Evolutionary conservation across 2,797 vertebrate species (phyloP), one percentile per base, ranked within the genome.

Genomic region (Lacerta viridis): DNA sequence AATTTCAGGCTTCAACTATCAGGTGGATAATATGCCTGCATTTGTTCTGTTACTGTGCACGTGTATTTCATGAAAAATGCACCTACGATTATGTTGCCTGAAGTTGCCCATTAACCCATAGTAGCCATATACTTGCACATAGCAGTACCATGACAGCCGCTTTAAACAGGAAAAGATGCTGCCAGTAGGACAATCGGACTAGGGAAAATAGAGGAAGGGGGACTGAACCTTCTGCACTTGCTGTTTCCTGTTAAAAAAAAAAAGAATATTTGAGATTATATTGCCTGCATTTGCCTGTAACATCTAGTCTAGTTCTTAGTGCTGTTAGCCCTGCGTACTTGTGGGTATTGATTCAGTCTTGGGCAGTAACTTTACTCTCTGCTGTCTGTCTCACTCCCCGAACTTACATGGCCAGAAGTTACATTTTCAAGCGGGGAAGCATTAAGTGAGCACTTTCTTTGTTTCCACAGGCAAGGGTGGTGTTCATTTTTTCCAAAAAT

Each of bases 401-500:
- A 20, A 29, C 78, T 15, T 33, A 59, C n/a, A 61, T 20, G 36
- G 72, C 25, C 1, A 64, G 36, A 43, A 33, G 46, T 33, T 15
- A 55, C 29, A 18, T 79, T 75, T 5, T 84, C 59, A 59, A 23
- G 5, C 23, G 61, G 17, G 33, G 11, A 59, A 55, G 29, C 46
- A 79, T 79, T n/a, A 33, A 79, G 77, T 79, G 15, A n/a, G 46
- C 13, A 74, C 33, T 55, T 83, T 90, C 61, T 88, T 91, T 92
- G 3, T 91, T 89, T 61, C 80, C 71, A 39, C 85, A 95, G 94
- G 84, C 46, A 86, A n/a, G 91, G 88, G 91, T 85, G 55, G 46
- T 90, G 90, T 90, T 86, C 92, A 86, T 90, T 84, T 87, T 90
- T 89, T 81, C 75, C 80, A 4, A 92, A 93, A 82, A 83, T 90